phyloP scores from a whole-genome alignment of 37 sponge, comb jelly and placozoan species.

The Ephydatia muelleri region DNA sequence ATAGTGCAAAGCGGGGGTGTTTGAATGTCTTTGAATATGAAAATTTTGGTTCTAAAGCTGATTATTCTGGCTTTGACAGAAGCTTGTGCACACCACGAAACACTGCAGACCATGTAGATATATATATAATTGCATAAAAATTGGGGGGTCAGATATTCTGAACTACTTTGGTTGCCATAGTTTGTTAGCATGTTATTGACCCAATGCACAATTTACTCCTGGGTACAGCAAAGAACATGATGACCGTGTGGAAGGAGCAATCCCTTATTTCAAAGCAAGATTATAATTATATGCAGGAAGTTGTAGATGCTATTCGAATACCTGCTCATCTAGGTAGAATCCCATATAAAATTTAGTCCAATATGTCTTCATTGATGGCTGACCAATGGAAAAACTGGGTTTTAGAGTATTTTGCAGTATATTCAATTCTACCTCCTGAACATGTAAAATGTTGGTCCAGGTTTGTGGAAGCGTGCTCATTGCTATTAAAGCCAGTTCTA shows the following conservation, averaged over 20 bases:
- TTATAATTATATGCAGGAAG: constrained; percentile 28
- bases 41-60: constrained; percentile 33
- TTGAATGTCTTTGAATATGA: constrained; percentile 9
- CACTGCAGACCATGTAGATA: background rate
- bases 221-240: constrained; percentile 46
- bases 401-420: constrained; percentile 20
- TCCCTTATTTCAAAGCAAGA: background rate
- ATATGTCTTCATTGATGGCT: constrained; percentile 58
- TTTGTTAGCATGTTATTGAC: constrained; percentile 26
- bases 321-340: no score
- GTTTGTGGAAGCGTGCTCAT: background rate
- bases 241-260: constrained; percentile 2
- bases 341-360: no score
- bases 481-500: constrained; percentile 12
- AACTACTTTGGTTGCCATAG: constrained; percentile 33
- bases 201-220: constrained; percentile 56
- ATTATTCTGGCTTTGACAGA: constrained; percentile 34
- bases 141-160: constrained; percentile 36
- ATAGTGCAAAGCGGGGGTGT: constrained; percentile 42
- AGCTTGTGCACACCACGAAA: constrained; percentile 7
- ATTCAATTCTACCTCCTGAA: constrained; percentile 11
- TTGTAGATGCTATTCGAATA: constrained; percentile 8
- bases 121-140: constrained; percentile 2
- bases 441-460: no score
- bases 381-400: constrained; percentile 70